Percentiles rank a stretch among this genome's conserved stretches.
Evolutionary conservation across 37 sponge, comb jelly and placozoan genomes (phyloP).

Genomic region (Agelas oroides): DNA sequence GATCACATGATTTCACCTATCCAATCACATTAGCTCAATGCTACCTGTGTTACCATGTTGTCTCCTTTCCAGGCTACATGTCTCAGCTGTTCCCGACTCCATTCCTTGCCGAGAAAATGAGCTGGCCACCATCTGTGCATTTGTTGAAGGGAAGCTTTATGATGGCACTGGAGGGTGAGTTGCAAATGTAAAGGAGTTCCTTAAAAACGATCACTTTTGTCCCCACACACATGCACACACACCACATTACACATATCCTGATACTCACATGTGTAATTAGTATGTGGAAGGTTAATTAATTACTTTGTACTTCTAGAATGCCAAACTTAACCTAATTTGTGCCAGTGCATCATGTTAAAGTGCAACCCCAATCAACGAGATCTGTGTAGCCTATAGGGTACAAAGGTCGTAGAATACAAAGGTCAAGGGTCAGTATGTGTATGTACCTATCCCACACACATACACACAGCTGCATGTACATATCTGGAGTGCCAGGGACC

Average conservation of each 20-base stretch:
- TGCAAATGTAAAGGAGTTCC: not conserved
- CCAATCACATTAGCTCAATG: not conserved
- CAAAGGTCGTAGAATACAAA: no score
- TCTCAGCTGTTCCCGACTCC: slow-evolving; percentile 80
- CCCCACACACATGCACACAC: not conserved
- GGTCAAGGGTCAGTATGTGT: no score
- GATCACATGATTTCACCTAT: no score
- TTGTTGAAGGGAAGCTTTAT: slow-evolving; percentile 83
- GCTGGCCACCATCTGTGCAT: slow-evolving; percentile 78
- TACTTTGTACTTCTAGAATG: no score
- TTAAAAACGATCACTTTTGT: not conserved
- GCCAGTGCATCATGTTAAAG: no score
- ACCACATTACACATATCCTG: no score
- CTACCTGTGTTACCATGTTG: no score
- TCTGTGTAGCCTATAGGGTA: no score
- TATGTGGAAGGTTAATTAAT: no score
- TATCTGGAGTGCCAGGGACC: slow-evolving; percentile 94
- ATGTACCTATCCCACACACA: not conserved
- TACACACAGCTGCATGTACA: slow-evolving; percentile 86
- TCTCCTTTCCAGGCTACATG: slow-evolving; percentile 75
- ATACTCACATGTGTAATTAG: no score
- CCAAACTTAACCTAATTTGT: no score
- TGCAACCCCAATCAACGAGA: no score
- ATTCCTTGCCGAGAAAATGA: slow-evolving; percentile 92
- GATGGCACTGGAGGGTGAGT: slow-evolving; percentile 86